Percentiles rank a stretch among this genome's conserved stretches.
phyloP scores from a whole-genome alignment of 2,113 vertebrate species.

The Burhinus bistriatus region DNA sequence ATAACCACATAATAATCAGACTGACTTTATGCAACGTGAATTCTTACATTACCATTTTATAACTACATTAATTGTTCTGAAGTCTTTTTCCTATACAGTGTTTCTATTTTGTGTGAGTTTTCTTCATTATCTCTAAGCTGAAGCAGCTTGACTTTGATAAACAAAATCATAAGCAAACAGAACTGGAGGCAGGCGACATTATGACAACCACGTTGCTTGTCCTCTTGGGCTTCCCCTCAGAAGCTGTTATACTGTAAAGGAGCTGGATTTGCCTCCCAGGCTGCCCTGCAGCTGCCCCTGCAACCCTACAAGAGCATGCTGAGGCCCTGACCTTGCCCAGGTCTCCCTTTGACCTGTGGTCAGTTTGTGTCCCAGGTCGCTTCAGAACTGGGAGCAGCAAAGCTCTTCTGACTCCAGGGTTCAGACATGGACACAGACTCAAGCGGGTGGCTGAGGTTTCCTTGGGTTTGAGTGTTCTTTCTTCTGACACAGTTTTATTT shows the following conservation, averaged over 20 bases:
- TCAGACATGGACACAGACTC: accelerated
- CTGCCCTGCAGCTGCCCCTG: background rate
- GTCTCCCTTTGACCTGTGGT: background rate
- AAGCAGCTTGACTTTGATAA: background rate
- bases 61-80: background rate
- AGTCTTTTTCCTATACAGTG: background rate
- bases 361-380: accelerated
- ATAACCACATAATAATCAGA: background rate
- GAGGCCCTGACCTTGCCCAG: background rate
- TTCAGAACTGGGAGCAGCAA: background rate
- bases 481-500: background rate
- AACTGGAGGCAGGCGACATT: background rate
- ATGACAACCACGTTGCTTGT: accelerated
- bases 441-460: accelerated
- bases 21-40: background rate
- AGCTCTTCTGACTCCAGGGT: background rate
- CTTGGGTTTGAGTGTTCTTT: background rate
- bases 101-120: background rate
- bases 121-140: background rate
- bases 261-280: background rate
- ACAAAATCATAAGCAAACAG: background rate
- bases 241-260: background rate
- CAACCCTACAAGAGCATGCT: background rate
- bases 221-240: background rate
- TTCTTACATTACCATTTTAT: background rate